Evolutionary conservation across 1,140 invertebrate species (phyloP).

Genomic region (Atta colombica): DNA sequence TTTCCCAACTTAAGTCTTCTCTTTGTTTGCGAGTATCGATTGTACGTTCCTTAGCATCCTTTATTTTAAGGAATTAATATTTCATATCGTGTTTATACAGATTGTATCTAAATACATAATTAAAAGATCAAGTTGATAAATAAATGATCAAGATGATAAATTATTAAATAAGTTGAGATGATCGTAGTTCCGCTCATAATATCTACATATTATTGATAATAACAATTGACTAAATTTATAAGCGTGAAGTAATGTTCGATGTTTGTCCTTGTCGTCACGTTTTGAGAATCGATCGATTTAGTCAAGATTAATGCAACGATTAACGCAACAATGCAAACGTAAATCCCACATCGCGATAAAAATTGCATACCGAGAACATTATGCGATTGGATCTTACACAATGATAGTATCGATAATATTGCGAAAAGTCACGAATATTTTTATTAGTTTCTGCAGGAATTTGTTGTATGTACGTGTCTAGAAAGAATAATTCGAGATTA

Average conservation of each 20-base stretch:
- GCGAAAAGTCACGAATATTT: slow-evolving; percentile 12
- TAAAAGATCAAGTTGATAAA: not conserved
- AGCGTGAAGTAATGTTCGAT: not conserved
- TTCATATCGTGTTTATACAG: not conserved
- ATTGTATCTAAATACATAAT: not conserved
- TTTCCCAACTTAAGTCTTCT: not conserved
- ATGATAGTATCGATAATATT: not conserved
- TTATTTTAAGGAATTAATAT: not conserved
- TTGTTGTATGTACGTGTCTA: not conserved
- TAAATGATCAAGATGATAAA: too few relatives aligned
- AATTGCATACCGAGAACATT: slow-evolving; percentile 17
- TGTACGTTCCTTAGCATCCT: not conserved
- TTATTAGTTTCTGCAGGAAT: slow-evolving; percentile 5
- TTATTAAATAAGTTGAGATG: too few relatives aligned
- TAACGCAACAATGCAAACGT: slow-evolving; percentile 21
- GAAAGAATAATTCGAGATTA: slow-evolving; percentile 39
- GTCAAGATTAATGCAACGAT: slow-evolving; percentile 27
- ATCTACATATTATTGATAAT: not conserved
- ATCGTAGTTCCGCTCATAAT: too few relatives aligned
- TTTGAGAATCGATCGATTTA: slow-evolving; percentile 8
- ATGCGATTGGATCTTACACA: slow-evolving; percentile 32
- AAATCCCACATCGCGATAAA: slow-evolving; percentile 13
- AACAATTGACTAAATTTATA: not conserved
- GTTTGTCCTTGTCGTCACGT: not conserved
- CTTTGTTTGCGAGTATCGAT: not conserved